A percentile compares a stretch with the other conserved stretches of the same genome.
These are phyloP conservation scores for Chrysochloris asiatica DNA, from an alignment of 2,113 vertebrate genomes.

Conservation along the genomic window DNA sequence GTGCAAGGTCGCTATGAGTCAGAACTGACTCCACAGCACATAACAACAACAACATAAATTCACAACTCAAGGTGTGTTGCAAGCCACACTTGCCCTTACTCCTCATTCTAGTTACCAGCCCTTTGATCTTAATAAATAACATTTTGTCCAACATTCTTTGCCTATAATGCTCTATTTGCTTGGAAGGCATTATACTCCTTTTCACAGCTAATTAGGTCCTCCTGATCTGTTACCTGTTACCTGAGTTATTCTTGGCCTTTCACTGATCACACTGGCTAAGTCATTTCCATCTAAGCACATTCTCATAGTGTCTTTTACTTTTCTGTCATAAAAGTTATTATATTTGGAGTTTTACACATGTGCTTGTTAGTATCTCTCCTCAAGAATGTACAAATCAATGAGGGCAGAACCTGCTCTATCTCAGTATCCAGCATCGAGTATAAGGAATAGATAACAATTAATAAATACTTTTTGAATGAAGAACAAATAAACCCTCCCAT, in stretches of 20 bases:
- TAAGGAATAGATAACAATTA: background rate
- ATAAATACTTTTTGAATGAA: background rate
- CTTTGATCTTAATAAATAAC: background rate
- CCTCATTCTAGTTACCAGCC: background rate
- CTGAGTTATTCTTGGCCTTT: background rate
- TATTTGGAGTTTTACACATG: background rate
- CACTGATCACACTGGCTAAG: background rate
- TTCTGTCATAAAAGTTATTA: background rate
- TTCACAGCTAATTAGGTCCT: background rate
- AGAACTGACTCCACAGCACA: too few relatives aligned
- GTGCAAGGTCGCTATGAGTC: too few relatives aligned
- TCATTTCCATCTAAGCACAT: background rate
- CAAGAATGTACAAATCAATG: too few relatives aligned
- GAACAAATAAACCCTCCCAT: background rate
- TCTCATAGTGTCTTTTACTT: background rate
- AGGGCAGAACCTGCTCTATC: background rate
- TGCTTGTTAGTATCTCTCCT: background rate
- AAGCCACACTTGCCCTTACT: background rate
- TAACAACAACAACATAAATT: too few relatives aligned
- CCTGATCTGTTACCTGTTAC: background rate
- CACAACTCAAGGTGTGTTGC: too few relatives aligned
- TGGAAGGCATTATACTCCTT: background rate
- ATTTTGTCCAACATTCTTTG: background rate
- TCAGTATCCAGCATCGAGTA: background rate
- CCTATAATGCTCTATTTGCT: too few relatives aligned